Base-by-base conservation (phyloP, 2,888 invertebrate genomes). In the Muschampia plurimacula region DNA sequence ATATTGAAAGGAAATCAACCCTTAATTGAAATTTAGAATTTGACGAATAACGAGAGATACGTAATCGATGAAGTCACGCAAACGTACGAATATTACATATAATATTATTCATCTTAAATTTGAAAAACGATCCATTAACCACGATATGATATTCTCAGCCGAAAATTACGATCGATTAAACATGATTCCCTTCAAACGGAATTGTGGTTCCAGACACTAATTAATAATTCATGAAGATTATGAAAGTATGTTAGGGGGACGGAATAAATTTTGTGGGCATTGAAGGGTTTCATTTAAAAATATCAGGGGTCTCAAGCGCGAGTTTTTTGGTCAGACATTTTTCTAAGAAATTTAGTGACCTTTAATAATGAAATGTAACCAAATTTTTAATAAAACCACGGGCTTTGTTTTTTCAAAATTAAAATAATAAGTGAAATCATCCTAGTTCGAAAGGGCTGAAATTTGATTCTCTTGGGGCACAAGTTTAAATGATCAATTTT, bases 211-310 rank as follows among this genome's bases (percentile, higher is more conserved):
- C 63, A 67, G 69, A 69, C 69, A 69, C 64, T 69, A 69, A 69
- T 69, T 69, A 69, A 69, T 69, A 69, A 69, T 69, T 69, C 69
- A 69, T 69, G 69, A 70, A 65, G 70, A 70, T 70, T 65, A 70
- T 57, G 55, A 64, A 69, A 69, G 69, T 69, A 69, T 69, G 69
- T 69, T 69, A 69, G 41, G 63, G 64, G 55, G 15, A 64, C 63
- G 55, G 64, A 69, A 69, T 55, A 69, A 69, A 57, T 67, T 69
- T 69, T 64, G 55, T 52, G 52, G 44, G 28, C 52, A 69, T 44
- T 32, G 55, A 64, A 57, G 55, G 64, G 9, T 49, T 69, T 69
- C 55, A 55, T 55, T 55, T 13, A 39, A 55, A 67, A 67, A 67
- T 13, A 55, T 67, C 22, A 22, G 22, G 39, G 62, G 62, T 62